Percentiles rank a stretch among this genome's conserved stretches.
Conservation (phyloP, 2,797 vertebrate species). For the Paramormyrops hopkinsi region DNA sequence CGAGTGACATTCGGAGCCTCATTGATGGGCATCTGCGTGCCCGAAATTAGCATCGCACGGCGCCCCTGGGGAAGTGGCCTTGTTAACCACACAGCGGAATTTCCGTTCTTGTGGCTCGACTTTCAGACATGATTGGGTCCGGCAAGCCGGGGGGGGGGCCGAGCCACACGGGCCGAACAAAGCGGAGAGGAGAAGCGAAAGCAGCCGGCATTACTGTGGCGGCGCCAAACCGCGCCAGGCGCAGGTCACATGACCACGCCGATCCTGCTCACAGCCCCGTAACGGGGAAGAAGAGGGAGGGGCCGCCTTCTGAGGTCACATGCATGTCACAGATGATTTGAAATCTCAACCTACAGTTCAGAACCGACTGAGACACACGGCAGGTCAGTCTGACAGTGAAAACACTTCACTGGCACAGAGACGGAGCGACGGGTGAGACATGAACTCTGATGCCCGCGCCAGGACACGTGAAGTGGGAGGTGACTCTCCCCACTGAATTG, state of each 20-base stretch:
- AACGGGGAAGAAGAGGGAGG: neutral
- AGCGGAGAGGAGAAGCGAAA: neutral
- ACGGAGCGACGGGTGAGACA: neutral
- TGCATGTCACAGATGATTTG: neutral
- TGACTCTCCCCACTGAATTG: neutral
- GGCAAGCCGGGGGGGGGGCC: neutral
- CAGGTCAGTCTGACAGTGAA: neutral
- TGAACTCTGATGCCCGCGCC: neutral
- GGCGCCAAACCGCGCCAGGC: neutral
- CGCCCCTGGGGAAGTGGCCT: neutral
- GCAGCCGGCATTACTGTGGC: neutral
- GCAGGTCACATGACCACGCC: neutral
- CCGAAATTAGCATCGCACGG: neutral
- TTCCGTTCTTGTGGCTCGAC: neutral
- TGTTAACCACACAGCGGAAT: neutral
- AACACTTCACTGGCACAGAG: neutral
- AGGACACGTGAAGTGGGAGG: neutral
- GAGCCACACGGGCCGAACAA: neutral
- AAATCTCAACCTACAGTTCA: neutral
- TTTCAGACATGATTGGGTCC: neutral
- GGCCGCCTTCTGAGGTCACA: neutral
- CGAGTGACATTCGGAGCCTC: neutral
- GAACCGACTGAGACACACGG: neutral
- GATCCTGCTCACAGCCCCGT: neutral
- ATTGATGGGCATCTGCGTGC: neutral